phyloP scores from a whole-genome alignment of 2,797 vertebrate genomes.

The Serranus cabrilla region DNA sequence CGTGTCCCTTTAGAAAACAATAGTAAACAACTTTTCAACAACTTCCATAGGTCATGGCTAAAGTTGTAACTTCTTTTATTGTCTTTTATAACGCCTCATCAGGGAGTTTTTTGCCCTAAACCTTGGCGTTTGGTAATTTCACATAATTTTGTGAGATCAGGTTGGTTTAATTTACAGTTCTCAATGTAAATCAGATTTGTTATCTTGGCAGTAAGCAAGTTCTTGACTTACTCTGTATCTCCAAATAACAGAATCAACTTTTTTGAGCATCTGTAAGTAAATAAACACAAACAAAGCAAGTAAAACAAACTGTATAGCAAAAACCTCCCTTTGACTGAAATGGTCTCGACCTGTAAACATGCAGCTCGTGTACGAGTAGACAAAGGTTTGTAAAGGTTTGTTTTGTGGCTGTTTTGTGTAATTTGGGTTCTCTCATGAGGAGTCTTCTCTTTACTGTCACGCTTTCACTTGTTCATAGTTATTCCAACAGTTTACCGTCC shows the following conservation, averaged over 20 bases:
- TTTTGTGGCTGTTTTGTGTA: slow-evolving; percentile 37
- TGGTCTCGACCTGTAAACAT: background rate
- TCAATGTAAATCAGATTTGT: background rate
- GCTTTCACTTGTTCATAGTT: slow-evolving; percentile 62
- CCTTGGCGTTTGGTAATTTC: too few species aligned
- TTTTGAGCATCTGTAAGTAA: background rate
- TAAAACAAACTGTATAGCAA: background rate
- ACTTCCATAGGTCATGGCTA: too few species aligned
- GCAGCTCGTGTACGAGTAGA: background rate
- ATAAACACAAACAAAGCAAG: background rate
- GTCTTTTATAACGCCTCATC: too few species aligned
- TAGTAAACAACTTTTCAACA: too few species aligned
- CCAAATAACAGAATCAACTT: background rate
- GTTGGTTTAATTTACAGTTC: background rate
- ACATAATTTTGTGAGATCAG: too few species aligned
- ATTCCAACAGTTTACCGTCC: slow-evolving; percentile 62
- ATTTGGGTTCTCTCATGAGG: slow-evolving; percentile 11
- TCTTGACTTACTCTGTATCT: background rate
- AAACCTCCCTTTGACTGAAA: background rate
- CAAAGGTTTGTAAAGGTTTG: slow-evolving; percentile 14
- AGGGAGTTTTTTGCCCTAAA: too few species aligned
- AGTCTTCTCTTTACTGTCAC: slow-evolving; percentile 24
- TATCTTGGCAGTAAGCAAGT: background rate
- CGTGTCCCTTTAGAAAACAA: too few species aligned
- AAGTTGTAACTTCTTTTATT: too few species aligned